phyloP scores from a whole-genome alignment of 2,888 invertebrate genomes.

The Gonocerus acuteangulatus region DNA sequence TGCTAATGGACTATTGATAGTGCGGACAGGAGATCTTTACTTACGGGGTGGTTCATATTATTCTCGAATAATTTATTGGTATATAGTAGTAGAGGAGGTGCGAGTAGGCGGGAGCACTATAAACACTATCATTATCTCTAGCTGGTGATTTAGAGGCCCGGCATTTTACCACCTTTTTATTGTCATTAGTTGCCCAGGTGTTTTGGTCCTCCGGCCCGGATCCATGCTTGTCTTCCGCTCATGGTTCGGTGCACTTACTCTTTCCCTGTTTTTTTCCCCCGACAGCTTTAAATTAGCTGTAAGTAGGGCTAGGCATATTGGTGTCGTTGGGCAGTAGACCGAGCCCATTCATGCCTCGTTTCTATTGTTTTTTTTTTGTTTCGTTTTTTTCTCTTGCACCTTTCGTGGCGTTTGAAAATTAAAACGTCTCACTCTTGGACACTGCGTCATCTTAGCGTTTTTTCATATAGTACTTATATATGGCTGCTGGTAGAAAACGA shows the following conservation, averaged over 20 bases:
- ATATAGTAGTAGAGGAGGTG: neutral
- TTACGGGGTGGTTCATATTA: too few relatives aligned
- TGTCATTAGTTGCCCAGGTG: neutral
- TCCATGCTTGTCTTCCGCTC: neutral
- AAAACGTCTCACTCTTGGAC: too few relatives aligned
- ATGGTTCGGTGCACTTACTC: neutral
- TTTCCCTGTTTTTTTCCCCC: neutral
- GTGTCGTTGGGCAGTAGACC: neutral
- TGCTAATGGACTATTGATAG: too few relatives aligned
- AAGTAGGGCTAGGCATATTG: neutral
- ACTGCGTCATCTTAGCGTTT: too few relatives aligned
- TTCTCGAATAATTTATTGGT: neutral
- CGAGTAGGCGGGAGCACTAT: neutral
- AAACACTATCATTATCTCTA: slow-evolving; percentile 3
- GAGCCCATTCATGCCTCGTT: too few relatives aligned
- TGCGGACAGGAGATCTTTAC: too few relatives aligned
- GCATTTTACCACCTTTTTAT: slow-evolving; percentile 8
- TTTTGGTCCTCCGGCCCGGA: neutral
- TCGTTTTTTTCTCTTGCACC: too few relatives aligned
- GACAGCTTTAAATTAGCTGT: neutral
- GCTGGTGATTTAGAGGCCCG: neutral
- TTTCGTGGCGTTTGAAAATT: too few relatives aligned
- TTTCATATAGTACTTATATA: too few relatives aligned
- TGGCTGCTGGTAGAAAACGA: too few relatives aligned
- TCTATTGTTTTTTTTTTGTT: too few relatives aligned